Base-by-base conservation (phyloP, 2,888 invertebrate genomes). In the Venustoraphidia nigricollis region DNA sequence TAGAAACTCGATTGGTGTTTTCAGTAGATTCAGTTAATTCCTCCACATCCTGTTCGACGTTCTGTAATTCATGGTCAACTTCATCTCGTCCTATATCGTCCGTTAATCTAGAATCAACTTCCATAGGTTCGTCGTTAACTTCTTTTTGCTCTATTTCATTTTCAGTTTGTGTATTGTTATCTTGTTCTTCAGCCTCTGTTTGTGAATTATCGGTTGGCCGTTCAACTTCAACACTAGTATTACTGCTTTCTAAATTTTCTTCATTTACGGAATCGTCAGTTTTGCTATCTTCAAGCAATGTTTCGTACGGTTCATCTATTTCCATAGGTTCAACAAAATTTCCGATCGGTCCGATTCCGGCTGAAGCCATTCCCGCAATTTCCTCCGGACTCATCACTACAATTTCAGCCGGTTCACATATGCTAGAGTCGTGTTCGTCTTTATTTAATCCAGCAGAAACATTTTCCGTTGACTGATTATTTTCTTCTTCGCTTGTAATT, bases 81-180 rank as follows among this genome's bases (percentile, higher is more conserved):
- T 45, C 17, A 9, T 13, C 10, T 38, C 50, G 36, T 14, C 13
- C 41, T 9, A 45, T 17, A 10, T 9, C n/a, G 41, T 41, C 36
- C 9, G 36, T 14, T 37, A n/a, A 27, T 10, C 14, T 41, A 10
- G 53, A 56, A 49, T 56, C 57, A 9, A 57, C 55, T 48, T 58
- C 58, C 56, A 57, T 58, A 0, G 51, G 46, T 50, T 56, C 57
- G 10, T 34, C 13, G 27, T 27, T 27, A 27, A 27, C 27, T 27
- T 27, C 27, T 27, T 27, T 27, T 27, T 27, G 27, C 27, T 27
- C 27, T 6, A 27, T 45, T 45, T 45, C 34, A 17, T 43, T 34
- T 41, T 41, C 13, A 4, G 43, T 11, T 10, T 6, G n/a, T 34
- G 10, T 42, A 36, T 36, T 44, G 9, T 44, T 11, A 44, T 38